Base-by-base conservation (phyloP, 1,140 invertebrate genomes). In the Pogonus chalceus region DNA sequence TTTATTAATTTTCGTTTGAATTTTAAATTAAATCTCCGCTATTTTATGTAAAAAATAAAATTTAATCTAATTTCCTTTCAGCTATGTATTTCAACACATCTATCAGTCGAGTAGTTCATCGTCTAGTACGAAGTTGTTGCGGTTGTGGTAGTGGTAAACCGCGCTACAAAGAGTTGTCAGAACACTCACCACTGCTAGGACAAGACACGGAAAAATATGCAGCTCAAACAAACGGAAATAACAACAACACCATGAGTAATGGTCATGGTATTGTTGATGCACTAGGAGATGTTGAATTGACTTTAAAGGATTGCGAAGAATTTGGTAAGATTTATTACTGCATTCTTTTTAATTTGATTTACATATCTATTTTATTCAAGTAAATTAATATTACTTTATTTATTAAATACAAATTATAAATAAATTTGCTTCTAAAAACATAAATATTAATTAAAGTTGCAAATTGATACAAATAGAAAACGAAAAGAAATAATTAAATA, bases 1-100 rank as follows among this genome's bases (percentile, higher is more conserved):
- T n/a, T n/a, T n/a, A n/a, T n/a, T n/a, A n/a, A n/a, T n/a, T n/a
- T n/a, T n/a, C n/a, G n/a, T n/a, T n/a, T n/a, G n/a, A n/a, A n/a
- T n/a, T n/a, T n/a, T n/a, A n/a, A n/a, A n/a, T n/a, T n/a, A n/a
- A n/a, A n/a, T n/a, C n/a, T n/a, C n/a, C n/a, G n/a, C n/a, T n/a
- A n/a, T n/a, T n/a, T n/a, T n/a, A n/a, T n/a, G n/a, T n/a, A n/a
- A n/a, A n/a, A n/a, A n/a, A n/a, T n/a, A n/a, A n/a, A n/a, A n/a
- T n/a, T n/a, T n/a, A n/a, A n/a, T n/a, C n/a, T n/a, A n/a, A n/a
- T n/a, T 37, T 43, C 39, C 55, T 62, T 63, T 51, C 57, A 72
- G 70, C 69, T 23, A 72, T 72, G 68, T 65, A 56, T 57, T 72
- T 69, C 58, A 72, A 62, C 49, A 58, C 52, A 20, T 58, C 66